Evolutionary conservation across 2,888 invertebrate species (phyloP), one percentile per base, ranked within the genome.

Genomic region (Rugalucina vietnamica): DNA sequence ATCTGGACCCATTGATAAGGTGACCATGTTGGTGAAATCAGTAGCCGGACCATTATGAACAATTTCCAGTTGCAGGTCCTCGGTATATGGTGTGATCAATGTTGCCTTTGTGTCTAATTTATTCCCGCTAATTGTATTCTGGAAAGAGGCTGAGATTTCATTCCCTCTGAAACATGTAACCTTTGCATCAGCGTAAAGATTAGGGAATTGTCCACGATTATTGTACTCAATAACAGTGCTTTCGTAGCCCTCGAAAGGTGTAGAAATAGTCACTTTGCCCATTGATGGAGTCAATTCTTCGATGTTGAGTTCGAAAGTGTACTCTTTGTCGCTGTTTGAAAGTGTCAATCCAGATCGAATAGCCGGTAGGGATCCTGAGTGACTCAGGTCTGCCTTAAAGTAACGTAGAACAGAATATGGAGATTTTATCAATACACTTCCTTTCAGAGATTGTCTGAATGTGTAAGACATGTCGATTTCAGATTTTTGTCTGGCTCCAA

Each of bases 211-310:
- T 27, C 83, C 81, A 24, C 65, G 24, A 5, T 32, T 36, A 24
- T 39, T 76, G 21, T 83, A 79, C 21, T 32, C 37, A 18, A 81
- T 27, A 14, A 72, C 73, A 1, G 76, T 37, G 18, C 50, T 79
- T 79, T 83, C 83, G 72, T 43, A 86, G 57, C 83, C 86, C 5
- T 24, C 12, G n/a, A 79, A 57, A 37, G 86, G 86, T 65, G 86
- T 81, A 36, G 65, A 32, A 0, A 79, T 49, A 3, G 27, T 57
- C 4, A 86, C 39, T 70, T 70, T 76, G n/a, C 71, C 76, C 49
- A 36, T 57, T 39, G 65, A 34, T 10, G 39, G 29, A 29, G 50
- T 29, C 27, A 39, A 24, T 24, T 71, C 24, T 34, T 76, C 49
- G 12, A 75, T 12, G 34, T 49, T 71, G 1, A 76, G 10, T 18